A percentile compares a stretch with the other conserved stretches of the same genome.
These are phyloP conservation scores for Drosophila leontia DNA, from an alignment of 1,140 invertebrate genomes.

Conservation along the genomic window DNA sequence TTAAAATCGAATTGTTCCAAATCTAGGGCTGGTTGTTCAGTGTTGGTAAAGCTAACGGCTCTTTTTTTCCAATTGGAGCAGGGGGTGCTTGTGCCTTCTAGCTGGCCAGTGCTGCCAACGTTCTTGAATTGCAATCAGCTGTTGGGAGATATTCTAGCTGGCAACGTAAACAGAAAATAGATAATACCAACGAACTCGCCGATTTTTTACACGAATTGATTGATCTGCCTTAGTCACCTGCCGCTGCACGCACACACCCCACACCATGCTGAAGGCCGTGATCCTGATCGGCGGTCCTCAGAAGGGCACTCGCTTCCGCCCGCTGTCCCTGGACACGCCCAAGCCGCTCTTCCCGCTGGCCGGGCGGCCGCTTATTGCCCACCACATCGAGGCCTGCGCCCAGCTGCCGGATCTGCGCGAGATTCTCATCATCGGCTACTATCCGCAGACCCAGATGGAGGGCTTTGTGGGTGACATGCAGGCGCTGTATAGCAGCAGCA, in stretches of 20 bases:
- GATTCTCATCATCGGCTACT: constrained; percentile 97
- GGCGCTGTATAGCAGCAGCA: constrained; percentile 92
- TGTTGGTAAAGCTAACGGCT: not conserved
- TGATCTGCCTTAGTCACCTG: constrained; percentile 52
- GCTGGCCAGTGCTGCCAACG: too few relatives aligned
- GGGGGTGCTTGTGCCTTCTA: not conserved
- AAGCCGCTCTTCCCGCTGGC: constrained; percentile 99
- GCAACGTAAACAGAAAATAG: constrained; percentile 68
- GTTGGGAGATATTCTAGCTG: constrained; percentile 23
- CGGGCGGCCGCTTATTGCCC: constrained; percentile 97
- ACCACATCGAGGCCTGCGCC: constrained; percentile 98
- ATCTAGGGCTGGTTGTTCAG: not conserved
- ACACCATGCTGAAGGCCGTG: constrained; percentile 89
- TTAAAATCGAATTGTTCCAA: constrained; percentile 2
- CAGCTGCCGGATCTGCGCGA: constrained; percentile 93
- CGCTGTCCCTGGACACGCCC: constrained; percentile 97
- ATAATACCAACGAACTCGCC: constrained; percentile 17
- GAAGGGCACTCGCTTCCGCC: constrained; percentile 97
- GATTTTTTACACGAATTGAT: constrained; percentile 33
- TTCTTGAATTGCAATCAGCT: constrained; percentile 26
- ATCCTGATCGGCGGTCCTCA: constrained; percentile 91
- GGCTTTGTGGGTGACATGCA: constrained; percentile 94
- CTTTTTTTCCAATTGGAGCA: not conserved
- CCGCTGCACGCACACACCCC: constrained; percentile 29
- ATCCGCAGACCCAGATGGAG: constrained; percentile 92